Percentiles rank a stretch among this genome's conserved stretches.
Evolutionary conservation across 2,113 vertebrate genomes (phyloP).

Genomic region (Aegithalos caudatus): DNA sequence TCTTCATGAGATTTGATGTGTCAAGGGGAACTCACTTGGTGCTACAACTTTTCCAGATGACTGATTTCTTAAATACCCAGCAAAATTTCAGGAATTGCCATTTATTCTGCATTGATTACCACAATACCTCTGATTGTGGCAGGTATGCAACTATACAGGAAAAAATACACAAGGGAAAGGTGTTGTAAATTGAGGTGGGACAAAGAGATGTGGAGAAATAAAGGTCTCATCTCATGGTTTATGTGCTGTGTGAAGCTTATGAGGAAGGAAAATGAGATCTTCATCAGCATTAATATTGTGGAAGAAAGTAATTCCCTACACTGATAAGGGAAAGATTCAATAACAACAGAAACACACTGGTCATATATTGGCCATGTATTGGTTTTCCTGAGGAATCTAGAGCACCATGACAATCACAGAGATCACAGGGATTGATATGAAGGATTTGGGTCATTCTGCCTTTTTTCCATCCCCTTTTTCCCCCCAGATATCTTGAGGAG

Average conservation of each 20-base stretch:
- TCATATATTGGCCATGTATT: too few species aligned
- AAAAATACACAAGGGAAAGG: neutral
- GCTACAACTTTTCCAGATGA: neutral
- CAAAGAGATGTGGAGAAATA: neutral
- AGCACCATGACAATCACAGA: neutral
- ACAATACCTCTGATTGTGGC: neutral
- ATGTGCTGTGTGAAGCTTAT: neutral
- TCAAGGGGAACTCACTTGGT: neutral
- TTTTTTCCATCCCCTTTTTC: rapidly evolving
- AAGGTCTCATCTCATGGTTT: neutral
- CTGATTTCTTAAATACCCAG: neutral
- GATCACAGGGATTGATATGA: neutral
- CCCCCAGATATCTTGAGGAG: neutral
- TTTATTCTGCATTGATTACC: neutral
- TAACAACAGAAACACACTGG: neutral
- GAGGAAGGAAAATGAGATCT: neutral
- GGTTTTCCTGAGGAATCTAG: neutral
- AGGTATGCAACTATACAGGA: neutral
- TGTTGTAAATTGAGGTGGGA: neutral
- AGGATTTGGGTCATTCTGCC: neutral
- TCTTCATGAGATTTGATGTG: neutral
- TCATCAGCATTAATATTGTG: neutral
- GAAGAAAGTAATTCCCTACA: neutral
- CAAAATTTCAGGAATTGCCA: neutral
- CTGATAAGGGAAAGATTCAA: neutral